These are phyloP conservation scores for Riparia riparia DNA, from an alignment of 2,113 vertebrate species.

Conservation along the genomic window DNA sequence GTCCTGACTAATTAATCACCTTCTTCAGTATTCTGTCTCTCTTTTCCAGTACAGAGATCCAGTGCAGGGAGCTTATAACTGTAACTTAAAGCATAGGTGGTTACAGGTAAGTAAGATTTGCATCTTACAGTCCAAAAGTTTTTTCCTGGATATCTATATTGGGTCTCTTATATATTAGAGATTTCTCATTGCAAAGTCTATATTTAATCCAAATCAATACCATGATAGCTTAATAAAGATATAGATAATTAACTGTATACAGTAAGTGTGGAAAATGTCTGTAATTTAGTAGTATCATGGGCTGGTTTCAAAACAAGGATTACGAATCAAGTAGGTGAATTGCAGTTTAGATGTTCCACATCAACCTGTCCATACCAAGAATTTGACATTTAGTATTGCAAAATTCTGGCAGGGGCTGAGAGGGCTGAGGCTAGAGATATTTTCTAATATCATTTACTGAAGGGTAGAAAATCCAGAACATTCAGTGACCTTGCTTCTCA, in stretches of 20 bases:
- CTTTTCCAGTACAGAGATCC: background rate
- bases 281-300: background rate
- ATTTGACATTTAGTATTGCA: background rate
- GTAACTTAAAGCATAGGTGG: background rate
- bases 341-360: background rate
- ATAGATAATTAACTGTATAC: background rate
- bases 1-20: background rate
- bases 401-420: background rate
- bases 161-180: background rate
- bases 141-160: background rate
- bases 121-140: background rate
- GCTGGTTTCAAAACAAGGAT: background rate
- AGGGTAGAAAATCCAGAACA: background rate
- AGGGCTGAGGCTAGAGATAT: background rate
- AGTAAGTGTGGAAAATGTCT: background rate
- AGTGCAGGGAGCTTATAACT: background rate
- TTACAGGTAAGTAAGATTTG: background rate
- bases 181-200: background rate
- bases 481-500: slow-evolving; percentile 14
- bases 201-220: background rate
- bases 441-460: slow-evolving; percentile 21
- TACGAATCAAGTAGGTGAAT: background rate
- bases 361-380: background rate
- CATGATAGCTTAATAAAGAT: background rate
- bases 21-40: background rate